Evolutionary conservation across 92 coral and sea anemone genomes (phyloP).

Genomic region (Paramuricea clavata): DNA sequence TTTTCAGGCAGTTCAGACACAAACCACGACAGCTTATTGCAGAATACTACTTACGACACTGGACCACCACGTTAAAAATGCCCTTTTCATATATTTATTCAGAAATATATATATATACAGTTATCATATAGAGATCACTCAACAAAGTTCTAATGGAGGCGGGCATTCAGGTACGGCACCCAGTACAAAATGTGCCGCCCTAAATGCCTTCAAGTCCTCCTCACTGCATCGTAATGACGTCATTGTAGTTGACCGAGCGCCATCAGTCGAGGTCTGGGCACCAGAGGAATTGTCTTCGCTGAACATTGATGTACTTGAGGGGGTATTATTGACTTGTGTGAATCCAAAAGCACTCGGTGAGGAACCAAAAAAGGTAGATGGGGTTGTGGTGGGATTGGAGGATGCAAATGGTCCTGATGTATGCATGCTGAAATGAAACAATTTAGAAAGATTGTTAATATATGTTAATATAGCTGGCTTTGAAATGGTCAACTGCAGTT

Average conservation of each 20-base stretch:
- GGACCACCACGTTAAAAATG: too few species aligned
- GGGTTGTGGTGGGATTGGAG: neutral
- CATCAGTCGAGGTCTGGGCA: conserved; percentile 9
- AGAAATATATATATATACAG: too few species aligned
- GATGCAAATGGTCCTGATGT: conserved; percentile 1
- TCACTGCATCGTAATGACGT: conserved; percentile 68
- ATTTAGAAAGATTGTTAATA: neutral
- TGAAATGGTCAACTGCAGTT: too few species aligned
- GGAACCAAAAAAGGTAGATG: conserved; percentile 39
- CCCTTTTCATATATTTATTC: too few species aligned
- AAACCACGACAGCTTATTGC: too few species aligned
- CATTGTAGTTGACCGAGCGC: conserved; percentile 36
- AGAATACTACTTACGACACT: too few species aligned
- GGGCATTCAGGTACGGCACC: conserved; percentile 96
- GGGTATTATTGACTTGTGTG: conserved; percentile 20
- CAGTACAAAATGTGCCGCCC: conserved; percentile 84
- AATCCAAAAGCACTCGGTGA: neutral
- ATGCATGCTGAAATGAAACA: conserved; percentile 1
- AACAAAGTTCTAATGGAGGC: conserved; percentile 88
- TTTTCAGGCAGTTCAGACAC: too few species aligned
- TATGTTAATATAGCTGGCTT: too few species aligned
- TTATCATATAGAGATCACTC: neutral
- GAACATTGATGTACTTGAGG: conserved; percentile 10
- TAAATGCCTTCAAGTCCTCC: conserved; percentile 87
- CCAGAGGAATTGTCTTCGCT: conserved; percentile 1